Evolutionary conservation across 2,797 vertebrate species (phyloP).

Genomic region (Channallabes apus): DNA sequence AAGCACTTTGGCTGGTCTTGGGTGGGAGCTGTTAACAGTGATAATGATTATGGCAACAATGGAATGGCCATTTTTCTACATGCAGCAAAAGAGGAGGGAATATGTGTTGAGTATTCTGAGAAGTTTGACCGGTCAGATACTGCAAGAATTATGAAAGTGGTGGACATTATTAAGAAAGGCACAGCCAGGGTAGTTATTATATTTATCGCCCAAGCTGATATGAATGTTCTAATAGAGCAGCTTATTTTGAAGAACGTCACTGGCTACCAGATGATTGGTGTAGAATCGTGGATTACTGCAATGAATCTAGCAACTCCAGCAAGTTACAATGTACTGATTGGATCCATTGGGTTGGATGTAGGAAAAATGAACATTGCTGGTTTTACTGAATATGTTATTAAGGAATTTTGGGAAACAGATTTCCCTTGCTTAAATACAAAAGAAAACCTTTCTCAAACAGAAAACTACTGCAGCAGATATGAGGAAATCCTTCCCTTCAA

Average conservation of each 20-base stretch:
- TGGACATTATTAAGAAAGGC: conserved; percentile 68
- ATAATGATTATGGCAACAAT: conserved; percentile 76
- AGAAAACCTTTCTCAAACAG: neutral
- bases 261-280: conserved; percentile 72
- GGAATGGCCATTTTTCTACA: conserved; percentile 74
- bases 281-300: conserved; percentile 75
- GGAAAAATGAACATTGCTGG: conserved; percentile 67
- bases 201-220: conserved; percentile 70
- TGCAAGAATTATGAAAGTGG: conserved; percentile 66
- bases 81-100: conserved; percentile 67
- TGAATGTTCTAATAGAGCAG: conserved; percentile 69
- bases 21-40: conserved; percentile 74
- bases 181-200: conserved; percentile 70
- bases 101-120: conserved; percentile 73
- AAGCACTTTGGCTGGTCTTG: conserved; percentile 77
- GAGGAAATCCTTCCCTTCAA: conserved; percentile 60
- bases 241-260: conserved; percentile 67
- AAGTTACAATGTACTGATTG: conserved; percentile 68
- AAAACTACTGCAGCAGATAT: conserved; percentile 56
- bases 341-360: conserved; percentile 72
- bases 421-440: conserved; percentile 58
- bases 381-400: conserved; percentile 64
- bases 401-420: conserved; percentile 67
- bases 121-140: conserved; percentile 68
- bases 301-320: conserved; percentile 69